Conservation (phyloP, 2,113 vertebrate genomes). For the Gasterosteus aculeatus region DNA sequence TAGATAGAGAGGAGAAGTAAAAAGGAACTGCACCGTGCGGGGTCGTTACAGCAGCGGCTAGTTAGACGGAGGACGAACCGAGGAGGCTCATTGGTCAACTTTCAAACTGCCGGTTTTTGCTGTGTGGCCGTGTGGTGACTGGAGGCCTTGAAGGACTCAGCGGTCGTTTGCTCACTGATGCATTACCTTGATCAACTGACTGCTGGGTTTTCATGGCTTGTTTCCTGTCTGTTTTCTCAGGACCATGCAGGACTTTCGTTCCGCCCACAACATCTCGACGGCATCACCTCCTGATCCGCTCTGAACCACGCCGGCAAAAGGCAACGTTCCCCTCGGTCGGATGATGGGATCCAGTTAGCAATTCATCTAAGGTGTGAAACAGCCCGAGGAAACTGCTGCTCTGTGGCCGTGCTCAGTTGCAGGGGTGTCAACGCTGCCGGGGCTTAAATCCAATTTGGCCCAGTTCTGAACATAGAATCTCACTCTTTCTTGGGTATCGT, state of each 20-base stretch:
- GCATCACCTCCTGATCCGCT: background rate
- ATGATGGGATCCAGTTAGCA: conserved; percentile 18
- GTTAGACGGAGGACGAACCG: conserved; percentile 28
- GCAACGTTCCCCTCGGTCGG: conserved; percentile 24
- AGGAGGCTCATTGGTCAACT: conserved; percentile 27
- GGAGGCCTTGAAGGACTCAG: conserved; percentile 29
- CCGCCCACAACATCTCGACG: background rate
- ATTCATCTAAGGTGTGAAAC: conserved; percentile 61
- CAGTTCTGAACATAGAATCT: conserved; percentile 21
- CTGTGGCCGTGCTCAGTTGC: conserved; percentile 14
- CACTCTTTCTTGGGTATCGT: background rate
- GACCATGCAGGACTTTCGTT: background rate
- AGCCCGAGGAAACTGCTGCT: conserved; percentile 39
- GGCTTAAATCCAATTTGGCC: conserved; percentile 42
- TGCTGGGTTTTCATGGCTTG: background rate
- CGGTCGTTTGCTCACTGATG: conserved; percentile 23
- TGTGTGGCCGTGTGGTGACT: conserved; percentile 5
- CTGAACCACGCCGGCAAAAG: conserved; percentile 24
- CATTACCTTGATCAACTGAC: conserved; percentile 5
- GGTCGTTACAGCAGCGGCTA: conserved; percentile 18
- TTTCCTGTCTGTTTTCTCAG: background rate
- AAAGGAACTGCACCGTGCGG: conserved; percentile 49
- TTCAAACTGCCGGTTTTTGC: conserved; percentile 23
- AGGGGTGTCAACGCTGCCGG: conserved; percentile 10
- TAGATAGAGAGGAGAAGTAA: conserved; percentile 35